A percentile compares a stretch with the other conserved stretches of the same genome.
Evolutionary conservation across 2,888 invertebrate species (phyloP).

Genomic region (Patella pellucida): DNA sequence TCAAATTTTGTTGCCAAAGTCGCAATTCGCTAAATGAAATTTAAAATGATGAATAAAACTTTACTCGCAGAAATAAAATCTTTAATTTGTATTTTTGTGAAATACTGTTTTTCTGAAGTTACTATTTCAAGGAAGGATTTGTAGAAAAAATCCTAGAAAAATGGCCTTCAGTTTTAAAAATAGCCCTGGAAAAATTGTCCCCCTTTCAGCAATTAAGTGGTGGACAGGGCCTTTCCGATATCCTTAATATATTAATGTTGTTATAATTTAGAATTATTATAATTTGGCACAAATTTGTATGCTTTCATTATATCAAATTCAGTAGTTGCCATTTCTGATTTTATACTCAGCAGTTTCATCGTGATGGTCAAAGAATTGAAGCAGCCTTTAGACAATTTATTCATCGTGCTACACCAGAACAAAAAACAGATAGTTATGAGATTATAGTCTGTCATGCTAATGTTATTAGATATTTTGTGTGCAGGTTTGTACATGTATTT

Average conservation of each 20-base stretch:
- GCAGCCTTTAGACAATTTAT: conserved; percentile 95
- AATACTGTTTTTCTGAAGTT: too few species aligned
- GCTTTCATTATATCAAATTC: neutral
- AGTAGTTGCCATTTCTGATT: neutral
- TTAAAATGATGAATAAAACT: too few species aligned
- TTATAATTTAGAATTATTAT: neutral
- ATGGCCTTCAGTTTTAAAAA: too few species aligned
- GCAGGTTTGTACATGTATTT: conserved; percentile 58
- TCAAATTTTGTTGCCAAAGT: too few species aligned
- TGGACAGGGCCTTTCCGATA: too few species aligned
- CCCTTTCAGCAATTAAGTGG: too few species aligned
- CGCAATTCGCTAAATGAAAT: too few species aligned
- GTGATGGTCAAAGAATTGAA: conserved; percentile 94
- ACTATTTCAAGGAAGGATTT: too few species aligned
- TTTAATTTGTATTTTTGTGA: too few species aligned
- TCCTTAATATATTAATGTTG: neutral
- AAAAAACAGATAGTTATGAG: conserved; percentile 87
- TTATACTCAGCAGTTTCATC: conserved; percentile 86
- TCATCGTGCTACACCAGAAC: conserved; percentile 85
- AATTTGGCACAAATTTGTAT: neutral
- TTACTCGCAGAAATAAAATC: too few species aligned
- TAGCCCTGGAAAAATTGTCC: too few species aligned
- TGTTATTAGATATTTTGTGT: conserved; percentile 86
- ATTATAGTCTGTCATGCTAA: conserved; percentile 97
- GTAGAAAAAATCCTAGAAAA: too few species aligned